Evolutionary conservation across 2,113 vertebrate species (phyloP), one percentile per base, ranked within the genome.

Genomic region (Pygoscelis adeliae): DNA sequence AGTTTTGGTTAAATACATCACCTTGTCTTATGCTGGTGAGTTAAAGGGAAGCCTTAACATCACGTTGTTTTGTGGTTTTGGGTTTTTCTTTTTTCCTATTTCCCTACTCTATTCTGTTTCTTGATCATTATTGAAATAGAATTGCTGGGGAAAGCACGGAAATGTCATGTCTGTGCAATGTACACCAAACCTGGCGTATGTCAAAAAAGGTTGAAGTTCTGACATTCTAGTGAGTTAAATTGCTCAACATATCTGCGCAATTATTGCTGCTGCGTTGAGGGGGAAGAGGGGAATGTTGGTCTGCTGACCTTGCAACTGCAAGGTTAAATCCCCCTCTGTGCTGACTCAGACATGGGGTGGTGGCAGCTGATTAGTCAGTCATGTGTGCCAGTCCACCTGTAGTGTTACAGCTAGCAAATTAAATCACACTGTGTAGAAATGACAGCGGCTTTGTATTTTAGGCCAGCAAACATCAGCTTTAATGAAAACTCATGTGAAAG

Each of bases 311-410:
- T 77, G 87, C n/a, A 34, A 50, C 34, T 52, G 71, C 73, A 46
- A 88, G 93, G 83, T 79, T 89, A 97, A 77, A 87, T 85, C 80
- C 65, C 65, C 86, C 71, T 83, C 62, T 69, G 61, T 47, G 90
- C 76, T 79, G 92, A 42, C 59, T 88, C 87, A 55, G 87, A 40
- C 25, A 2, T 15, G 94, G 83, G 72, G 55, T 85, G 83, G 79
- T 94, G 94, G 95, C 87, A 69, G 87, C 84, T 87, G 82, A 81
- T 92, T 50, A 83, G 36, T 44, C 83, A 77, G 21, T 40, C 71
- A 2, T 20, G 85, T 94, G 79, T 95, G 91, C 93, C 81, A 29
- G 23, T 94, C 93, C 94, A 95, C 95, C 92, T 93, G 92, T 21
- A 69, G 89, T 66, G 83, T 52, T 53, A 26, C 52, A 89, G 80